Percentiles rank a stretch among this genome's conserved stretches.
Evolutionary conservation across 1,140 invertebrate species (phyloP).

Genomic region (Micrasema longulum): DNA sequence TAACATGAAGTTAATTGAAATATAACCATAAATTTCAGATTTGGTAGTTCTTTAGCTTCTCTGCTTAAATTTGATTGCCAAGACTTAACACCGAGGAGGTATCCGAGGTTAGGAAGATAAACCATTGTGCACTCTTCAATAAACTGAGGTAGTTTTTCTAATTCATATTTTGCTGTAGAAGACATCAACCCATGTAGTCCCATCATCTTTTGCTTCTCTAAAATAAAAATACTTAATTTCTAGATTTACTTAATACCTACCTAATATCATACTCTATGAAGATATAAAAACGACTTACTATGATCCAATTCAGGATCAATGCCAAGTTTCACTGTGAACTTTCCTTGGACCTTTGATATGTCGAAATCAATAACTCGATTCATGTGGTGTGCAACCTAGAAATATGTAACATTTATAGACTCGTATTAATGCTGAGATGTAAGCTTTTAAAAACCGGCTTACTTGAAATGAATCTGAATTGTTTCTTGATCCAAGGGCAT

Average conservation of each 20-base stretch:
- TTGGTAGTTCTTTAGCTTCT: conserved; percentile 70
- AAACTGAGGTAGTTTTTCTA: conserved; percentile 73
- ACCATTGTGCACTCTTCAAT: conserved; percentile 80
- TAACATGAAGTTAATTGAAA: too few relatives aligned
- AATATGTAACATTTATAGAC: not conserved
- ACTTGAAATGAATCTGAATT: conserved; percentile 72
- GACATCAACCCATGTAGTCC: conserved; percentile 72
- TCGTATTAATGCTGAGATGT: not conserved
- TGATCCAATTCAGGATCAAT: conserved; percentile 77
- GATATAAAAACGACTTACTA: conserved; percentile 64
- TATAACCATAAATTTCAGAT: conserved; percentile 78
- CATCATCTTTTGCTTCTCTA: conserved; percentile 65
- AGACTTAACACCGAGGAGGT: conserved; percentile 77
- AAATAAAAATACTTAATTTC: conserved; percentile 43
- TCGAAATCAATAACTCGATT: conserved; percentile 77
- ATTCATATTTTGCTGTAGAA: conserved; percentile 75
- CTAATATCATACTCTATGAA: not conserved
- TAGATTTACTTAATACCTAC: too few relatives aligned
- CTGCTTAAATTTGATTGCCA: conserved; percentile 69
- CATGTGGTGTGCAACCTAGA: conserved; percentile 65
- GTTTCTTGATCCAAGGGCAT: conserved; percentile 67
- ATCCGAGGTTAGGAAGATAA: conserved; percentile 86
- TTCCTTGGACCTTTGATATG: conserved; percentile 70
- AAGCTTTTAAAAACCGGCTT: conserved; percentile 10
- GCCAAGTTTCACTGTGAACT: conserved; percentile 76